Evolutionary conservation across 2,113 vertebrate genomes (phyloP), one percentile per base, ranked within the genome.

Genomic region (Oncorhynchus gorbuscha): DNA sequence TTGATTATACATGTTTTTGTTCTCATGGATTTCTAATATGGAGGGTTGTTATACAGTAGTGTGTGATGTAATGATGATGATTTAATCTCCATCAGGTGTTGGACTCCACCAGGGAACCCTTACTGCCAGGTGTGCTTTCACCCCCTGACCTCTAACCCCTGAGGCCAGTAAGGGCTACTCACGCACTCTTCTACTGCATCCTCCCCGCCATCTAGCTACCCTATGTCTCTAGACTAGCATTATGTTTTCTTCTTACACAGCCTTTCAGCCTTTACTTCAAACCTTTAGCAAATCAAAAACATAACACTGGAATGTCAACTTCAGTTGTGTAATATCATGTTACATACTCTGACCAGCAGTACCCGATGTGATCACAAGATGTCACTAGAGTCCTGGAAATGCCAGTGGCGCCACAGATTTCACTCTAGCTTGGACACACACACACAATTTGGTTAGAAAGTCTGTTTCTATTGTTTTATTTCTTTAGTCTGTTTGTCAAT

Each of bases 101-200:
- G 95, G 94, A 97, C 81, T 93, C 91, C 69, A 88, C 92, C 89
- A 94, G 91, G 92, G 93, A 94, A 88, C 94, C 93, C 89, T 94
- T 97, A 87, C 89, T 95, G 81, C 86, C 93, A 96, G 95, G 95
- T 95, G 90, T 94, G 93, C 84, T 86, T 89, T 85, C 71, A 65
- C 65, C 51, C 62, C 64, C 72, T 26, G 55, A 76, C 32, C 30
- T 71, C 16, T 22, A n/a, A 62, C n/a, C 20, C 8, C 59, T 62
- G 59, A 62, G 2, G 71, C 69, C 39, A 82, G 71, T 77, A 30
- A 68, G 74, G 39, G 24, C 66, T 61, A 68, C n/a, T 75, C 69
- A 65, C 39, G 59, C 20, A 20, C 68, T 28, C 74, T 67, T 18
- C 64, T 22, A 18, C 49, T 62, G 49, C 80, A 35, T 79, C 68